Evolutionary conservation across 1,140 invertebrate species (phyloP).

Genomic region (Tetraneura akinire): DNA sequence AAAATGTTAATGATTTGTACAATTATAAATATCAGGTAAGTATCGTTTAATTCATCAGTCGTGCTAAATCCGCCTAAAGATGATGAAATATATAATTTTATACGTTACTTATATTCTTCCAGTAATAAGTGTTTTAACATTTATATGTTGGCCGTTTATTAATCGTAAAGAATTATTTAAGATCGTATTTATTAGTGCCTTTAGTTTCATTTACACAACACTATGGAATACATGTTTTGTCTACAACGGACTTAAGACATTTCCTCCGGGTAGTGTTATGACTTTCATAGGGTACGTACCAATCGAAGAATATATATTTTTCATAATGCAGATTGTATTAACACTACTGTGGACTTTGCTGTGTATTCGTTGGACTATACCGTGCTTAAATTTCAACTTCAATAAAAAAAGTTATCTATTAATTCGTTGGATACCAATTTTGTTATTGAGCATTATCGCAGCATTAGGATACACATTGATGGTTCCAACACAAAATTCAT

Average conservation of each 20-base stretch:
- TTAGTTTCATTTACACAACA: background rate
- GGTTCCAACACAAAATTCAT: background rate
- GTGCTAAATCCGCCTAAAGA: background rate
- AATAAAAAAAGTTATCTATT: constrained; percentile 5
- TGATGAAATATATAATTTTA: background rate
- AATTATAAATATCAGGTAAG: too few species aligned
- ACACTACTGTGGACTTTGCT: constrained; percentile 8
- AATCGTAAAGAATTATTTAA: constrained; percentile 10
- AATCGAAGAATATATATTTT: constrained; percentile 31
- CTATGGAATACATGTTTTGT: constrained; percentile 22
- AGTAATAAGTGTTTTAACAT: background rate
- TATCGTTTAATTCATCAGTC: too few species aligned
- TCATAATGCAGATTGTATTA: background rate
- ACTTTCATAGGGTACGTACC: background rate
- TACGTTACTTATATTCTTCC: background rate
- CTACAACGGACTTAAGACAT: background rate
- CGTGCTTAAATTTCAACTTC: constrained; percentile 24
- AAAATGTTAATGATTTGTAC: too few species aligned
- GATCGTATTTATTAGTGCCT: background rate
- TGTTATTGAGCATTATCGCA: background rate
- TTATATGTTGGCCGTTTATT: background rate
- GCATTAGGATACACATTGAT: background rate
- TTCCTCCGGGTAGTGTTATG: background rate
- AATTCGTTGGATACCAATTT: constrained; percentile 31
- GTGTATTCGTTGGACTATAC: constrained; percentile 15